phyloP scores from a whole-genome alignment of 2,888 invertebrate species.

The Cataglyphis albicans region DNA sequence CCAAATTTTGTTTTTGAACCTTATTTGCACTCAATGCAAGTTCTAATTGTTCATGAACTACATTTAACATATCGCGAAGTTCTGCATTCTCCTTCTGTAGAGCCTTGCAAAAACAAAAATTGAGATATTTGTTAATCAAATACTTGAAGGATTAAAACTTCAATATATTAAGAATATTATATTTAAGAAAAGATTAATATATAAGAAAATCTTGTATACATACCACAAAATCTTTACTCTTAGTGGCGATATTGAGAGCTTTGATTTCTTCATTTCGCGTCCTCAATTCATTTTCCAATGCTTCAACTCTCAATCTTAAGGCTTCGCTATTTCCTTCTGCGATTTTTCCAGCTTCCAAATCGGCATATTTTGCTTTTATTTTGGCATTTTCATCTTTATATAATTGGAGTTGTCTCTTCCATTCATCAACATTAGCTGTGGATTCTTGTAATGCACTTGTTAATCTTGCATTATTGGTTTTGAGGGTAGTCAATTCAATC shows the following conservation, averaged over 20 bases:
- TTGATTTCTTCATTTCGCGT: slow-evolving; percentile 94
- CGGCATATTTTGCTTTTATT: slow-evolving; percentile 91
- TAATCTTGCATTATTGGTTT: slow-evolving; percentile 97
- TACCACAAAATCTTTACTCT: slow-evolving; percentile 84
- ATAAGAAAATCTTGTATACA: slow-evolving; percentile 53
- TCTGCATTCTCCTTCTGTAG: slow-evolving; percentile 90
- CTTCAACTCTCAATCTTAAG: slow-evolving; percentile 93
- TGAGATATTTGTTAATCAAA: slow-evolving; percentile 23
- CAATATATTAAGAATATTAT: background rate
- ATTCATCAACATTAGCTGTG: slow-evolving; percentile 99
- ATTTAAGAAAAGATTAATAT: background rate
- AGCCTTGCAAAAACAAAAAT: slow-evolving; percentile 76
- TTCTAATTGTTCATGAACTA: slow-evolving; percentile 93
- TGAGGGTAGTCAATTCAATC: slow-evolving; percentile 97
- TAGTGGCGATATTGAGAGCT: slow-evolving; percentile 86
- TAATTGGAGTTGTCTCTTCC: slow-evolving; percentile 98
- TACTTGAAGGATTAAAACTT: background rate
- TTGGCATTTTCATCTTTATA: slow-evolving; percentile 96
- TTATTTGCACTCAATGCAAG: slow-evolving; percentile 93
- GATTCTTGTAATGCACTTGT: slow-evolving; percentile 98
- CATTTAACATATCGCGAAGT: slow-evolving; percentile 89
- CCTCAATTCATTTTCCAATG: slow-evolving; percentile 93
- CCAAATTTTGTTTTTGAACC: slow-evolving; percentile 92
- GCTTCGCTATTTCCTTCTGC: slow-evolving; percentile 87
- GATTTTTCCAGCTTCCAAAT: slow-evolving; percentile 90